phyloP scores from a whole-genome alignment of 2,888 invertebrate species.

The Rotaria socialis region DNA sequence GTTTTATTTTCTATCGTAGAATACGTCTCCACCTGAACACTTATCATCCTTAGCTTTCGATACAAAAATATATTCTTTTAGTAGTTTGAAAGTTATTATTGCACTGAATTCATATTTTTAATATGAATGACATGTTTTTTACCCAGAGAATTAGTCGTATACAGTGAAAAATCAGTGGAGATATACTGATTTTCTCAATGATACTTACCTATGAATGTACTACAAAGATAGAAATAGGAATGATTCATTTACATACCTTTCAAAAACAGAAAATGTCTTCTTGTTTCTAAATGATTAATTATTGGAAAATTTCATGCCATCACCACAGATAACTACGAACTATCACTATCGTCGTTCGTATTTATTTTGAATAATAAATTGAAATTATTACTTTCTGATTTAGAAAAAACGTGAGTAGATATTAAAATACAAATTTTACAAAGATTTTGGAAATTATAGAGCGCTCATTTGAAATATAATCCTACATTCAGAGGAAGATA shows the following conservation, averaged over 20 bases:
- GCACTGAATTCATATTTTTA: not conserved
- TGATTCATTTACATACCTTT: not conserved
- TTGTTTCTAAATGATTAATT: not conserved
- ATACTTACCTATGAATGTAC: not conserved
- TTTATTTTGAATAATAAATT: not conserved
- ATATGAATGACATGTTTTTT: not conserved
- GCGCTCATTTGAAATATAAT: not conserved
- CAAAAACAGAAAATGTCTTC: not conserved
- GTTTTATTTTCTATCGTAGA: not conserved
- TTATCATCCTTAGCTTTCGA: not conserved
- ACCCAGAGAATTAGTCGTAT: not conserved
- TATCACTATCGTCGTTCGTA: not conserved
- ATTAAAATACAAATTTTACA: too few relatives aligned
- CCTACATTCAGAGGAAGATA: too few relatives aligned
- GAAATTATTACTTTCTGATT: not conserved
- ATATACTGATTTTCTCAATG: not conserved
- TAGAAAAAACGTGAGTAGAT: not conserved
- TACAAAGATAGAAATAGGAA: not conserved
- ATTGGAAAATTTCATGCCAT: not conserved
- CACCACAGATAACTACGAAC: not conserved
- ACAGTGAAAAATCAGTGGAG: not conserved
- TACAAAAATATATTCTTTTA: not conserved
- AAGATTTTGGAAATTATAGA: too few relatives aligned
- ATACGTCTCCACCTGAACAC: conserved; percentile 10
- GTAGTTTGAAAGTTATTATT: not conserved